Conservation (phyloP, 2,113 vertebrate species). For the Phasianus colchicus region DNA sequence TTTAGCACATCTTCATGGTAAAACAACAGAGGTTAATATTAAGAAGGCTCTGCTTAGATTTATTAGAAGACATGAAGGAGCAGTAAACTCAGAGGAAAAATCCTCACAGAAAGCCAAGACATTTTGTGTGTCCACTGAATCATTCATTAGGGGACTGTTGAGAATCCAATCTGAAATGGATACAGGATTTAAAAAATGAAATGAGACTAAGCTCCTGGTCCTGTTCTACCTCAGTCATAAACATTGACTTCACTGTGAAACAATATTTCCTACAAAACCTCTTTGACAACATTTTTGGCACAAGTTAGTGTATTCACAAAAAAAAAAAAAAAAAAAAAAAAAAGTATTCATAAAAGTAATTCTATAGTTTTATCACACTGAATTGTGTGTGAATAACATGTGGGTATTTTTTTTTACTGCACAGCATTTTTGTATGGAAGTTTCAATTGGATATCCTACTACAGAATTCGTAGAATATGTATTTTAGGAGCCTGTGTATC, state of each 20-base stretch:
- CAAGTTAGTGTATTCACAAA: neutral
- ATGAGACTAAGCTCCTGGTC: neutral
- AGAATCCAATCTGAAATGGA: neutral
- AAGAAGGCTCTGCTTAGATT: neutral
- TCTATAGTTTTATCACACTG: neutral
- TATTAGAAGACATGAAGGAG: neutral
- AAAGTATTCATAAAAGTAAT: neutral
- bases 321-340: neutral
- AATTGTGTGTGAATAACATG: neutral
- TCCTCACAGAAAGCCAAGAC: neutral
- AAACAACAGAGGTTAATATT: neutral
- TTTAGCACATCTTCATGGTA: neutral
- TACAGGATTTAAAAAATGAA: neutral
- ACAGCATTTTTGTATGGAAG: neutral
- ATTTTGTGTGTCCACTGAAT: neutral
- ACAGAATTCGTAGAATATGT: neutral
- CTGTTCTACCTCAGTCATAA: neutral
- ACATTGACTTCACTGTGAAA: neutral
- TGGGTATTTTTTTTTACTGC: neutral
- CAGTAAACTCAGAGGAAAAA: neutral
- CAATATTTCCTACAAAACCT: neutral
- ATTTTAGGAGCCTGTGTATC: neutral
- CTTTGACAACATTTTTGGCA: neutral
- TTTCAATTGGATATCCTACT: neutral
- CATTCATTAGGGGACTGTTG: neutral